phyloP scores from a whole-genome alignment of 2,113 vertebrate genomes.

The Elephas maximus region DNA sequence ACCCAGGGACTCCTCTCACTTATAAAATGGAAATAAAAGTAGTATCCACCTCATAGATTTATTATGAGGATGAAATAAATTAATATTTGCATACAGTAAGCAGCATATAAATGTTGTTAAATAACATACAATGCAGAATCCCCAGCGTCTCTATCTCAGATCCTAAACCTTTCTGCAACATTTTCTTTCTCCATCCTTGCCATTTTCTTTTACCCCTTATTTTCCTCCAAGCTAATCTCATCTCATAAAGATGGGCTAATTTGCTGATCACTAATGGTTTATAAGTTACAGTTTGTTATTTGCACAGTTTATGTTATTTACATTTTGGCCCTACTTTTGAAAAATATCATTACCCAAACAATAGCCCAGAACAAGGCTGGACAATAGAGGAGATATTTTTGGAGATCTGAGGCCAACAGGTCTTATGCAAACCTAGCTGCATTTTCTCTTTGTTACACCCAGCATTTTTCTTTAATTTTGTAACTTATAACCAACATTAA shows the following conservation, averaged over 20 bases:
- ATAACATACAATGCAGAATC: not conserved
- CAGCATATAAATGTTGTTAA: not conserved
- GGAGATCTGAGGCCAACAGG: not conserved
- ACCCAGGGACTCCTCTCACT: not conserved
- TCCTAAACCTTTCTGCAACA: not conserved
- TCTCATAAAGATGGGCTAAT: not conserved
- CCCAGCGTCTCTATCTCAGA: not conserved
- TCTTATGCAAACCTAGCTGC: not conserved
- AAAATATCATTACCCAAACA: not conserved
- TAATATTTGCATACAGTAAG: not conserved
- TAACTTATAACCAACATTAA: not conserved
- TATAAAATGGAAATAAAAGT: not conserved
- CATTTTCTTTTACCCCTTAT: not conserved
- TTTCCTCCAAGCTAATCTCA: not conserved
- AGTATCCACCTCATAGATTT: not conserved
- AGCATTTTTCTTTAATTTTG: not conserved
- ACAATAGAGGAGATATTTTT: not conserved
- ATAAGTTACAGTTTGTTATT: not conserved
- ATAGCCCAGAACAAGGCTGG: not conserved
- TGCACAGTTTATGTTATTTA: not conserved
- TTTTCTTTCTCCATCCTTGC: not conserved
- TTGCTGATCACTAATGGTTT: not conserved
- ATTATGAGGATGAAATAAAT: not conserved
- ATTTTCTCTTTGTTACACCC: not conserved
- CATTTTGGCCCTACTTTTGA: not conserved